A percentile compares a stretch with the other conserved stretches of the same genome.
phyloP scores from a whole-genome alignment of 2,797 vertebrate genomes.

The Morelia viridis region DNA sequence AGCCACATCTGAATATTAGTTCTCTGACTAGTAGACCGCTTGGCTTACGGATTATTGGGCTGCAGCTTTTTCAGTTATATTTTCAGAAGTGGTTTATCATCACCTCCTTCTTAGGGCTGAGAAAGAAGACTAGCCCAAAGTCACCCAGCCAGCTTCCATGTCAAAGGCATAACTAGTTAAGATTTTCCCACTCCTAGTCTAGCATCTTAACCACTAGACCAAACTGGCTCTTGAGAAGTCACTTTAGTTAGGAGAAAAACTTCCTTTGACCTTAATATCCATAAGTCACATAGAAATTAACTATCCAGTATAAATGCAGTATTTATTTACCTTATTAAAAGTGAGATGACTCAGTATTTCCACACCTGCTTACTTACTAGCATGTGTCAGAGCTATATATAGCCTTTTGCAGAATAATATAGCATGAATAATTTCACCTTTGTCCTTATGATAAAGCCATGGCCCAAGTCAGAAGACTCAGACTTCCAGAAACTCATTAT shows the following conservation, averaged over 20 bases:
- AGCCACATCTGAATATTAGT: too few species aligned
- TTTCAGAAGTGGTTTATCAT: too few species aligned
- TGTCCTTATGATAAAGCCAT: not conserved
- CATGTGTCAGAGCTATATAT: slow-evolving; percentile 1
- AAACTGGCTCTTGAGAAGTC: not conserved
- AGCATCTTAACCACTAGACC: not conserved
- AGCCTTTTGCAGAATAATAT: not conserved
- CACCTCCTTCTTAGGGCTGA: too few species aligned
- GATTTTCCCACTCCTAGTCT: not conserved
- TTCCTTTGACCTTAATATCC: not conserved
- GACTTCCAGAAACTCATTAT: not conserved
- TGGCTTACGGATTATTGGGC: too few species aligned
- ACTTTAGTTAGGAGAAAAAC: not conserved
- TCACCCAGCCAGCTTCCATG: too few species aligned
- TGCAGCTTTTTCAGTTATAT: too few species aligned
- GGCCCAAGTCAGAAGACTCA: not conserved
- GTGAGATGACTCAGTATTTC: not conserved
- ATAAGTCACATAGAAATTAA: not conserved
- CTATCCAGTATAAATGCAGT: not conserved
- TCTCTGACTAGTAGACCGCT: too few species aligned
- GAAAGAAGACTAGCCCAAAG: too few species aligned
- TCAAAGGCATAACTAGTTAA: not conserved
- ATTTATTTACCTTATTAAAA: not conserved
- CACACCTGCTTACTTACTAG: not conserved
- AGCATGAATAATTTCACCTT: slow-evolving; percentile 9